Evolutionary conservation across 2,888 invertebrate genomes (phyloP), one percentile per base, ranked within the genome.

Genomic region (Acholoe squamosa): DNA sequence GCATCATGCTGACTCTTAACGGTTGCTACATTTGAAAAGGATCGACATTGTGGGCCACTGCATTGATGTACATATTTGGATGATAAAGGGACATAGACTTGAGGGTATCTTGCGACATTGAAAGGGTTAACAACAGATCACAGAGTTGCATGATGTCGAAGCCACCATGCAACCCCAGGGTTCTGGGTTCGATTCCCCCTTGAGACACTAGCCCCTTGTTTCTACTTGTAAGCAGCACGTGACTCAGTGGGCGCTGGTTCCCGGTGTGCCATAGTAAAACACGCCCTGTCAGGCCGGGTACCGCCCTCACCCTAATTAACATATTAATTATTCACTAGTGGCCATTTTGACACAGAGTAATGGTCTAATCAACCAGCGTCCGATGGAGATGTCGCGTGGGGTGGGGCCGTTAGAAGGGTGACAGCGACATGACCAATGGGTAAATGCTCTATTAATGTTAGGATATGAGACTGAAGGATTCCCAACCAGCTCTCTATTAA

Each of bases 321-420:
- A 43, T 80, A 80, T 80, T n/a, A 33, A 80, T 80, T 80, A 80
- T 80, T 80, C 80, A 80, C 80, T 22, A 43, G 43, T 33, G 80
- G 43, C 80, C 43, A 43, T 80, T 80, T 80, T 28, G 14, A 76
- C 43, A 33, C 33, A 10, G 22, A 43, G 34, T 43, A 80, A 80
- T 80, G 19, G 80, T 43, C 34, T 43, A 80, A 80, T 80, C 16
- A 43, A 43, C 16, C 14, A 25, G 33, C 43, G 16, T 14, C 80
- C 14, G 25, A 43, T 80, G 80, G 80, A 16, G 80, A 43, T 34
- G 43, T 80, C 34, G 80, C 43, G 80, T 76, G 76, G 76, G 76
- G 19, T 19, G 1, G 28, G 76, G 28, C 31, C 76, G 76, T 76
- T 31, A 76, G 25, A 14, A n/a, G 22, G 1, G 7, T 61, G 61